Conservation (phyloP, 2,797 vertebrate species). For the Anas capensis region DNA sequence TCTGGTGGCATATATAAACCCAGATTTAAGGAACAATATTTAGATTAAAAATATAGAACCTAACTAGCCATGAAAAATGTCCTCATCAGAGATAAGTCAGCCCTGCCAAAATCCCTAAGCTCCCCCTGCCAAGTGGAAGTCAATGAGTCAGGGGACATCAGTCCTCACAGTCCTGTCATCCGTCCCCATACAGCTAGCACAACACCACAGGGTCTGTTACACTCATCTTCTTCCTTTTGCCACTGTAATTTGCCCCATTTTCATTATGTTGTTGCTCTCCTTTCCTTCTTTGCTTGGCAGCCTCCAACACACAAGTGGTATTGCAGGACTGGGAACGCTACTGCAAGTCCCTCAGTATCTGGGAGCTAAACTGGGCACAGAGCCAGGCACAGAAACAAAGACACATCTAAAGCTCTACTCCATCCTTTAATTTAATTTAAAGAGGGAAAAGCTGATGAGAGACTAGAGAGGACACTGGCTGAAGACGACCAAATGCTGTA, state of each 20-base stretch:
- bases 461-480: not conserved
- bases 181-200: not conserved
- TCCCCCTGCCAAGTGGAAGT: not conserved
- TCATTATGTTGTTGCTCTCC: not conserved
- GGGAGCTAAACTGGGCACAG: fast-evolving
- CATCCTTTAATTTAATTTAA: not conserved
- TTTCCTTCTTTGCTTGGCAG: not conserved
- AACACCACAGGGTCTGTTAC: fast-evolving
- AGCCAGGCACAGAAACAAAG: not conserved
- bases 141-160: not conserved
- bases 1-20: not conserved
- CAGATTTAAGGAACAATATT: not conserved
- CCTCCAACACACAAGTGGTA: not conserved
- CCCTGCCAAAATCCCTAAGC: not conserved
- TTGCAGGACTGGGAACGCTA: not conserved
- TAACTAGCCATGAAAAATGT: not conserved
- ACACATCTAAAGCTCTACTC: fast-evolving
- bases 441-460: not conserved
- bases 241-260: not conserved
- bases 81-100: not conserved
- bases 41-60: not conserved
- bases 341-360: fast-evolving
- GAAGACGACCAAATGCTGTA: not conserved
- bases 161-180: too few species aligned
- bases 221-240: not conserved